Evolutionary conservation across 2,797 vertebrate species (phyloP).

Genomic region (Argya squamiceps): DNA sequence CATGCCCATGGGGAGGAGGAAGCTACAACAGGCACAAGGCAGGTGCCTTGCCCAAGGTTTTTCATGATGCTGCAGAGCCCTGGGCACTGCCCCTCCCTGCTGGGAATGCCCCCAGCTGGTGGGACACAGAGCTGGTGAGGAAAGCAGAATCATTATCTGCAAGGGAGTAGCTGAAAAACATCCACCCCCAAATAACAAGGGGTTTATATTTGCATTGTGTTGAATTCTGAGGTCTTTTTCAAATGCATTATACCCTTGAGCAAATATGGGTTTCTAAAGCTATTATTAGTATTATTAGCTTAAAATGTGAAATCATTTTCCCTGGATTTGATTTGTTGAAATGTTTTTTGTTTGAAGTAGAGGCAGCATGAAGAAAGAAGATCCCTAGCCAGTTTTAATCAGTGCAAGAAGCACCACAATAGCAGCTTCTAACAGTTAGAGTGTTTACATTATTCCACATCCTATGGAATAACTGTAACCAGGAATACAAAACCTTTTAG

Average conservation of each 20-base stretch:
- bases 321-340: not conserved
- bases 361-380: not conserved
- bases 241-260: not conserved
- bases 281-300: slow-evolving; percentile 28
- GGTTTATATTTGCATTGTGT: not conserved
- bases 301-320: not conserved
- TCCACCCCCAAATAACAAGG: not conserved
- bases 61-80: not conserved
- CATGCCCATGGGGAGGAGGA: not conserved
- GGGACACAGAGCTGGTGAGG: not conserved
- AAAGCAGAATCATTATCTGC: not conserved
- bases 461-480: not conserved
- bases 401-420: not conserved
- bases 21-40: fast-evolving
- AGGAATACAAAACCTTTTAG: not conserved
- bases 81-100: not conserved
- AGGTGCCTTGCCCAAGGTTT: not conserved
- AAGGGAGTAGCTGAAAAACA: not conserved
- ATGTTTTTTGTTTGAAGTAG: slow-evolving; percentile 28
- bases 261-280: not conserved
- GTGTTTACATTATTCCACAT: not conserved
- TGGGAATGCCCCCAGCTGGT: not conserved
- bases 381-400: slow-evolving; percentile 19
- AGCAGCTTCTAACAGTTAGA: not conserved
- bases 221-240: not conserved